phyloP scores from a whole-genome alignment of 2,888 invertebrate species.

The Sarcophaga variegata region DNA sequence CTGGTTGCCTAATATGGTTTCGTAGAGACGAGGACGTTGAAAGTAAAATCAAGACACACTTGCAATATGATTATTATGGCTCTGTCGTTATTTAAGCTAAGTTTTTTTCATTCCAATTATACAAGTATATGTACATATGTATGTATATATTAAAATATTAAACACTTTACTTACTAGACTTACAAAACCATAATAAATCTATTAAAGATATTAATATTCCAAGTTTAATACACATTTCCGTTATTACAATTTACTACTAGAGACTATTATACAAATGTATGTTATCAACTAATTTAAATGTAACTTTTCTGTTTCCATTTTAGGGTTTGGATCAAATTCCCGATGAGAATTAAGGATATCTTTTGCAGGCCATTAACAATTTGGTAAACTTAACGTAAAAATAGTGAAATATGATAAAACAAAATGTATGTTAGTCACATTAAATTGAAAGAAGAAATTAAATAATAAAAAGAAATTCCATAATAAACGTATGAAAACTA shows the following conservation, averaged over 20 bases:
- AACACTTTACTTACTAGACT: too few relatives aligned
- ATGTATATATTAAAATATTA: too few relatives aligned
- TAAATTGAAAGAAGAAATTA: conserved; percentile 10
- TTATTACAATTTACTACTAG: neutral
- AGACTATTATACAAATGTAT: neutral
- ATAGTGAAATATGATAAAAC: conserved; percentile 22
- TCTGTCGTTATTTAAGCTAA: too few relatives aligned
- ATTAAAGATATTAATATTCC: too few relatives aligned
- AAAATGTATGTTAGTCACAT: neutral
- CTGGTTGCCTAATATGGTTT: too few relatives aligned
- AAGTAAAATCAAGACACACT: too few relatives aligned
- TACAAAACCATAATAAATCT: too few relatives aligned
- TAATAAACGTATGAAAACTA: conserved; percentile 40
- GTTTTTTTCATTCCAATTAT: too few relatives aligned
- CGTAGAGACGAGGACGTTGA: too few relatives aligned
- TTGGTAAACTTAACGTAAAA: conserved; percentile 70
- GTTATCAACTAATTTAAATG: neutral
- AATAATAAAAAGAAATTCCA: conserved; percentile 42
- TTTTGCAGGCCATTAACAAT: neutral
- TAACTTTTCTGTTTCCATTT: conserved; percentile 74
- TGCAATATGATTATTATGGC: too few relatives aligned
- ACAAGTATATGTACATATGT: too few relatives aligned
- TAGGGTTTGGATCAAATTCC: conserved; percentile 85
- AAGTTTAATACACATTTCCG: too few relatives aligned
- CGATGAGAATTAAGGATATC: conserved; percentile 79